Percentiles rank a stretch among this genome's conserved stretches.
Conservation (phyloP, 2,113 vertebrate genomes). For the Neoarius graeffei region DNA sequence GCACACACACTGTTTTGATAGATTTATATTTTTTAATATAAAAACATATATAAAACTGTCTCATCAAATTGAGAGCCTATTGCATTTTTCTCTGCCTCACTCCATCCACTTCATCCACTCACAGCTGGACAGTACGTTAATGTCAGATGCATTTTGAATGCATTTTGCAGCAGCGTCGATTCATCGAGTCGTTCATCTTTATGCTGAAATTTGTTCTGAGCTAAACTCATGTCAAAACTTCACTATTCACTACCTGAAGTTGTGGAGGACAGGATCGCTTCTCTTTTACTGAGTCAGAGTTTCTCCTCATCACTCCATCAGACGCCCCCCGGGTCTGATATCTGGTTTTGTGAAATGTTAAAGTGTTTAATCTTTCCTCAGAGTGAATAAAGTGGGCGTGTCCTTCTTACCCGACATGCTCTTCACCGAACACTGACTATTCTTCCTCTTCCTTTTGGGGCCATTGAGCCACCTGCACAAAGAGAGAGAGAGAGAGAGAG, state of each 20-base stretch:
- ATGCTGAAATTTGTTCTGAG: background rate
- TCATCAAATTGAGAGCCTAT: background rate
- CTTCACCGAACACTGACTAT: constrained; percentile 98
- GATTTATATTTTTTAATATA: background rate
- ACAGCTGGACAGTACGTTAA: background rate
- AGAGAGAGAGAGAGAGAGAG: constrained; percentile 9
- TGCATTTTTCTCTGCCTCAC: background rate
- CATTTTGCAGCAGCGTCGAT: background rate
- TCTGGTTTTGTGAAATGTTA: background rate
- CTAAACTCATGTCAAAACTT: background rate
- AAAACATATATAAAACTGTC: background rate
- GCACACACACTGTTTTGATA: background rate
- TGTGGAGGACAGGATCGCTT: background rate
- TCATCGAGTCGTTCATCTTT: background rate
- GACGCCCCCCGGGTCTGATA: background rate
- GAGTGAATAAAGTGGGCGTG: background rate
- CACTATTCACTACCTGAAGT: background rate
- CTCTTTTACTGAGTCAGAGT: background rate
- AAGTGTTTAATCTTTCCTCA: background rate
- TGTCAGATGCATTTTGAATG: background rate
- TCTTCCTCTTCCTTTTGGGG: constrained; percentile 96
- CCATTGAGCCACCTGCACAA: constrained; percentile 92
- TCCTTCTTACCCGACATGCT: constrained; percentile 89
- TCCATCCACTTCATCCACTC: background rate
- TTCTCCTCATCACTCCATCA: background rate